Conservation (phyloP, 2,797 vertebrate species). For the Atherinosoma microstoma region DNA sequence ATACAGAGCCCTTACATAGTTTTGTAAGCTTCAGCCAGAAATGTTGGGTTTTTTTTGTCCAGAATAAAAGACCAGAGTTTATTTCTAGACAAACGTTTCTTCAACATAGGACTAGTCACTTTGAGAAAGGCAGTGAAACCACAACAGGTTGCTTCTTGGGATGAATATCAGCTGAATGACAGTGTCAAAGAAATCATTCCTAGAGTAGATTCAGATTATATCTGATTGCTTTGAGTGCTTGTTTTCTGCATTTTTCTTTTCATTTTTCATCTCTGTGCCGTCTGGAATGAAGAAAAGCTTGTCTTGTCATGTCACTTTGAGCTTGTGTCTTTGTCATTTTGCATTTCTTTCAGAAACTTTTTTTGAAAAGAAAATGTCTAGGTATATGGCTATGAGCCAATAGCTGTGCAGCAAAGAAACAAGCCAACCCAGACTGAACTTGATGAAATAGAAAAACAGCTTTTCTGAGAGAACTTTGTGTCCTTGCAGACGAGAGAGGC, state of each 20-base stretch:
- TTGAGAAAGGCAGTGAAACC: conserved; percentile 5
- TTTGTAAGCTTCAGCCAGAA: neutral
- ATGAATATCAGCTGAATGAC: neutral
- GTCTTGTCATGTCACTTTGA: conserved; percentile 29
- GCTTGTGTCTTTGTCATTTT: conserved; percentile 35
- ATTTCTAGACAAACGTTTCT: neutral
- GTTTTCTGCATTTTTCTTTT: conserved; percentile 7
- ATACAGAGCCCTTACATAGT: neutral
- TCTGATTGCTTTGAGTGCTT: conserved; percentile 27
- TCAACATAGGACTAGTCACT: neutral
- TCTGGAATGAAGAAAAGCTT: conserved; percentile 17
- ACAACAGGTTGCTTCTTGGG: neutral
- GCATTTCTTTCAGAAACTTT: conserved; percentile 30
- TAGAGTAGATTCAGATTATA: neutral
- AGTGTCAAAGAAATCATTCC: conserved; percentile 1
- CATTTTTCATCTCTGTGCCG: neutral
- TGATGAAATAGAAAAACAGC: conserved; percentile 15
- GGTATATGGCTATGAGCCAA: conserved; percentile 18
- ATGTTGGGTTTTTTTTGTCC: neutral
- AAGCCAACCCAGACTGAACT: conserved; percentile 29
- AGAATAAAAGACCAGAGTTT: neutral
- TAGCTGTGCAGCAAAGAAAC: conserved; percentile 21
- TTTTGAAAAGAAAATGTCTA: conserved; percentile 35
- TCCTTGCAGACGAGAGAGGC: conserved; percentile 50
- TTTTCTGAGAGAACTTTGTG: conserved; percentile 42